Conservation (phyloP, 53 echinoderm and acorn worm genomes). For the Holothuria leucospilota region DNA sequence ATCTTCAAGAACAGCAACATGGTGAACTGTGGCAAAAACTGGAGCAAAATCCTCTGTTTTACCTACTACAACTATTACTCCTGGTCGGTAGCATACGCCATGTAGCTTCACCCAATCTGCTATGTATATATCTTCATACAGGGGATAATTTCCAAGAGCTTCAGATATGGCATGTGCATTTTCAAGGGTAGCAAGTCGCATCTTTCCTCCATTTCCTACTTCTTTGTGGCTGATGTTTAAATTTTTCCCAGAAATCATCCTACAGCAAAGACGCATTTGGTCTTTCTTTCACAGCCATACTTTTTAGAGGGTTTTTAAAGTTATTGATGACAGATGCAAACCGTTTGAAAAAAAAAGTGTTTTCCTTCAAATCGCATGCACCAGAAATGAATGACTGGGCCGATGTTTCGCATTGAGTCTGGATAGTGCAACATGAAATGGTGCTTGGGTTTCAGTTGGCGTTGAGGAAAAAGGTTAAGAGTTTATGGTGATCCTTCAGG, state of each 20-base stretch:
- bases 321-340: conserved; percentile 44
- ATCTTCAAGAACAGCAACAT: conserved; percentile 36
- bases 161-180: conserved; percentile 18
- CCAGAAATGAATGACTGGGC: conserved; percentile 61
- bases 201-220: conserved; percentile 38
- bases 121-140: conserved; percentile 65
- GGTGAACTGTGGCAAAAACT: conserved; percentile 34
- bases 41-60: conserved; percentile 52
- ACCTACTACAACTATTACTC: conserved; percentile 43
- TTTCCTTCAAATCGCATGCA: conserved; percentile 73
- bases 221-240: background rate
- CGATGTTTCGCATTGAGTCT: conserved; percentile 34
- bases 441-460: conserved; percentile 58
- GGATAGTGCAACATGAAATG: conserved; percentile 72
- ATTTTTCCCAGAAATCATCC: background rate
- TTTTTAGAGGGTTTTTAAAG: conserved; percentile 57
- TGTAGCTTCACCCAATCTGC: conserved; percentile 51
- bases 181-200: conserved; percentile 23
- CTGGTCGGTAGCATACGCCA: conserved; percentile 51
- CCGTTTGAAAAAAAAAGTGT: conserved; percentile 59
- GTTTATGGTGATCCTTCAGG: conserved; percentile 63
- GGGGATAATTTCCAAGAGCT: conserved; percentile 7
- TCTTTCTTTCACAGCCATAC: conserved; percentile 52
- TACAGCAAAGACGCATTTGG: conserved; percentile 41
- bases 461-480: conserved; percentile 42